Base-by-base conservation (phyloP, 2,888 invertebrate species). In the Eumerus sabulonum region DNA sequence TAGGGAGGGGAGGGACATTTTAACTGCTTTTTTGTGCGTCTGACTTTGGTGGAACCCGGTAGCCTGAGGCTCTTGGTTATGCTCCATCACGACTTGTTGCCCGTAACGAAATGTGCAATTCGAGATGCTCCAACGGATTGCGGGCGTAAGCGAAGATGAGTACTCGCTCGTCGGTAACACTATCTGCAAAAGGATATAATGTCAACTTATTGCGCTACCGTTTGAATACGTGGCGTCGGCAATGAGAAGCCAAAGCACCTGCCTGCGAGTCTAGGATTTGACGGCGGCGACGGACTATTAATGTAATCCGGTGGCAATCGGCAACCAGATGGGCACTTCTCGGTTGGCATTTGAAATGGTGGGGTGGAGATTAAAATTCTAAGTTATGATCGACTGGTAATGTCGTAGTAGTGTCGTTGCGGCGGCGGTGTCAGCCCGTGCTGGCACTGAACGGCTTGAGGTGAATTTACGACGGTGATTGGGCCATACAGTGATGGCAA, bases 231-330 rank as follows among this genome's bases (percentile, higher is more conserved):
- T 11, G 40, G 51, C 51, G 27, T 57, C 3, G 27, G 35, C 9
- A 63, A 38, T 45, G 68, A 40, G 27, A 27, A 27, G 27, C 27
- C n/a, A n/a, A 68, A 59, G 62, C 59, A 77, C 63, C 57, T 57
- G 68, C 74, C 70, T 44, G 66, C 27, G 19, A 67, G 48, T 57
- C 42, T 4, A 56, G 17, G 57, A 72, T 51, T 47, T 48, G 45
- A 79, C n/a, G 67, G 68, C 74, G 51, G 74, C 60, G 79, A 74
- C 79, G 64, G 74, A 74, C 79, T 63, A 79, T 79, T 74, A 79
- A 63, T 68, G 70, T 79, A 79, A 79, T 79, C 79, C 74, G 40
- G 53, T 64, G 50, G 63, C 53, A 70, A 68, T 64, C 38, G 17
- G 60, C 59, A 19, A 36, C 68, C 79, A 79, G 74, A 73, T 79